Conservation (phyloP, 1,140 invertebrate genomes). For the Melanaphis sacchari region DNA sequence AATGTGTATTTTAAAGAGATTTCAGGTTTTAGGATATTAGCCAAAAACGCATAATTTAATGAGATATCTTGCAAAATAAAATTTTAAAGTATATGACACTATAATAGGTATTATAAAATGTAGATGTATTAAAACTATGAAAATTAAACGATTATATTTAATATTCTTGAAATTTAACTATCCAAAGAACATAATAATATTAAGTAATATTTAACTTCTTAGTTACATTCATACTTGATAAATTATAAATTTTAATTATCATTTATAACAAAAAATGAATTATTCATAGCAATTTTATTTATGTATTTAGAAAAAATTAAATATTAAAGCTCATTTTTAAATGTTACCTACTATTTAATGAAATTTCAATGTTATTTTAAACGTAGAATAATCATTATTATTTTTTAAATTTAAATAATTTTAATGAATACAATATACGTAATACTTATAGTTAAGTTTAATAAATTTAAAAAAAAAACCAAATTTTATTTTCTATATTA, state of each 20-base stretch:
- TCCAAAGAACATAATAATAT: neutral
- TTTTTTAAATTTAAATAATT: neutral
- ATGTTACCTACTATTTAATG: neutral
- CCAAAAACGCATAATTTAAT: conserved; percentile 6
- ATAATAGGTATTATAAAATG: neutral
- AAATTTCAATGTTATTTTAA: neutral
- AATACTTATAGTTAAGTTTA: neutral
- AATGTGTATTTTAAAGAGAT: neutral
- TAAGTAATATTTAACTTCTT: neutral
- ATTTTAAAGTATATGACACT: neutral
- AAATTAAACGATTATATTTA: neutral
- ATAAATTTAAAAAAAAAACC: neutral
- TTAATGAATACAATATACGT: neutral
- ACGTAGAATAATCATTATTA: neutral
- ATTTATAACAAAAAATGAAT: neutral
- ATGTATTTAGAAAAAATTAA: too few relatives aligned
- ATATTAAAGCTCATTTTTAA: too few relatives aligned
- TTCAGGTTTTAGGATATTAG: conserved; percentile 28
- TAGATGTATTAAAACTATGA: neutral
- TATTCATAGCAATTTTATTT: neutral
- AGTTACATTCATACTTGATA: neutral
- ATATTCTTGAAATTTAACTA: neutral
- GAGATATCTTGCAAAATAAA: conserved; percentile 14
- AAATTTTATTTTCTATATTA: neutral
- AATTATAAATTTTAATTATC: neutral